Conservation (phyloP, 2,113 vertebrate species). For the Manacus vitellinus region DNA sequence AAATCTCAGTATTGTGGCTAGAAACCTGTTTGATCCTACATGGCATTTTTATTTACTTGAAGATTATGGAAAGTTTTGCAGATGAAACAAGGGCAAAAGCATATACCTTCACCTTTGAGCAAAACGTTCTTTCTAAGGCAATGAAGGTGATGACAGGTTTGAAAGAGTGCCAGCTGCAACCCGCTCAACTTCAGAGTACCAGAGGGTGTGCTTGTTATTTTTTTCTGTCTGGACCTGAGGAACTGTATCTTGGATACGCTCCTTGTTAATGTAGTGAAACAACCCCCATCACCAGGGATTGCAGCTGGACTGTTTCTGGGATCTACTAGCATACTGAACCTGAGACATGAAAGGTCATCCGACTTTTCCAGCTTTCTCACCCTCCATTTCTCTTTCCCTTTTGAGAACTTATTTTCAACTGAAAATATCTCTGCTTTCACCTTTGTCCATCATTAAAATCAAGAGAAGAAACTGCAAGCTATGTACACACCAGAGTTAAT, state of each 20-base stretch:
- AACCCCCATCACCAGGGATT: not conserved
- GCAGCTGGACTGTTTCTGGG: not conserved
- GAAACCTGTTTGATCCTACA: not conserved
- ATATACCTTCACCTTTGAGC: constrained; percentile 26
- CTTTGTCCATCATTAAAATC: not conserved
- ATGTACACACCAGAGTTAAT: not conserved
- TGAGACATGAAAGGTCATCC: not conserved
- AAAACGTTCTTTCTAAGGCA: constrained; percentile 11
- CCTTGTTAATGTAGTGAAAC: constrained; percentile 40
- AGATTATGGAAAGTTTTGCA: not conserved
- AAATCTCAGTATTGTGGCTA: not conserved
- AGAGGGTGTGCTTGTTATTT: not conserved
- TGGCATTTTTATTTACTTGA: not conserved
- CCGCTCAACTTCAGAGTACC: not conserved
- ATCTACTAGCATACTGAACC: not conserved
- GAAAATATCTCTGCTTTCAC: not conserved
- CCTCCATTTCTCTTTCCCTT: not conserved
- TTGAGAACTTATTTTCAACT: not conserved
- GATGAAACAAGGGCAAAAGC: not conserved
- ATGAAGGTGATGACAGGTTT: constrained; percentile 31
- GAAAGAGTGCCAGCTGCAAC: not conserved
- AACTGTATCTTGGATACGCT: constrained; percentile 25
- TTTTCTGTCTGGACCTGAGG: constrained; percentile 20
- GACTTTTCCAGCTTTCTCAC: not conserved
- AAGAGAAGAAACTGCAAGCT: not conserved